Percentiles rank a stretch among this genome's conserved stretches.
phyloP scores from a whole-genome alignment of 2,888 invertebrate genomes.

The Brachylomia viminalis region DNA sequence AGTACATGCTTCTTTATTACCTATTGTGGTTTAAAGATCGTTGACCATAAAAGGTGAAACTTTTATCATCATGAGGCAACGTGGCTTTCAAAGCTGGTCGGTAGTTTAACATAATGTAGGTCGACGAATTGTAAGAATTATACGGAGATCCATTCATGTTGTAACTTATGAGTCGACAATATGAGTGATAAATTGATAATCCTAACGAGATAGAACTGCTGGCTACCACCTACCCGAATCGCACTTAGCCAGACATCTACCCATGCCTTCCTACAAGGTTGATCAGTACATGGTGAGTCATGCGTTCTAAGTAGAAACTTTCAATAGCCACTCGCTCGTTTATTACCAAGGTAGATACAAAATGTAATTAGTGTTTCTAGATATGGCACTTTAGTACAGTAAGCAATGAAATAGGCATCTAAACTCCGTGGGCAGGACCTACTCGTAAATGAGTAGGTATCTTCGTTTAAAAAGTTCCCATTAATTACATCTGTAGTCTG shows the following conservation, averaged over 20 bases:
- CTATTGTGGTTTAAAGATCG: slow-evolving; percentile 14
- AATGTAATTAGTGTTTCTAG: neutral
- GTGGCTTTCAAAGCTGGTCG: neutral
- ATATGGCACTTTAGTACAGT: neutral
- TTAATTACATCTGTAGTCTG: neutral
- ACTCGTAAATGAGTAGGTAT: neutral
- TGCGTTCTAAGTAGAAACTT: slow-evolving; percentile 22
- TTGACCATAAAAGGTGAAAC: slow-evolving; percentile 3
- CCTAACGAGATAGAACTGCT: neutral
- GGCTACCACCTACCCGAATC: neutral
- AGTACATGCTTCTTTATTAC: neutral
- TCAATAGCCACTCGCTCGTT: slow-evolving; percentile 1
- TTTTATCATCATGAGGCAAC: slow-evolving; percentile 4
- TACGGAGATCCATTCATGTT: neutral
- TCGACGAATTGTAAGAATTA: neutral
- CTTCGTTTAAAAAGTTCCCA: neutral
- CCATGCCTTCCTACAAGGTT: slow-evolving; percentile 6
- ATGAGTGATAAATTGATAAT: neutral
- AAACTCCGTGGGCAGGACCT: no score
- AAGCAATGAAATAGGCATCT: slow-evolving; percentile 8
- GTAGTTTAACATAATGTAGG: neutral
- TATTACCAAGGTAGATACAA: neutral
- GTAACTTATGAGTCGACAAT: neutral
- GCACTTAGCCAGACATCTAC: neutral
- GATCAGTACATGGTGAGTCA: slow-evolving; percentile 32